Conservation (phyloP, 2,797 vertebrate genomes). For the Danio aesculapii region DNA sequence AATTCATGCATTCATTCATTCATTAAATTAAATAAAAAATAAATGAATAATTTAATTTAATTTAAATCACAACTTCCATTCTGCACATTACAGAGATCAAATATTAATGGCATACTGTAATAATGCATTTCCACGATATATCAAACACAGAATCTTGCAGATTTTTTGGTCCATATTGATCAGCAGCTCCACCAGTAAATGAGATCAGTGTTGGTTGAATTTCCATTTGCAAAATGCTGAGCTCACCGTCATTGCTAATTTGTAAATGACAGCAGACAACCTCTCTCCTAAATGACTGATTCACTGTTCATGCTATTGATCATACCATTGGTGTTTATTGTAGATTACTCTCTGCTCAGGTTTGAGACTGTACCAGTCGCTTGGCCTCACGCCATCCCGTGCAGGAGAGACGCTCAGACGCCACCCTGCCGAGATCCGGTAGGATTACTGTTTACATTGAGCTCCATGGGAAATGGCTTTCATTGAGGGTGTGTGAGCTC, state of each 20-base stretch:
- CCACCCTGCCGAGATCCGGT: conserved; percentile 38
- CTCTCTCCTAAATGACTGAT: neutral
- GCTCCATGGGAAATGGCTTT: conserved; percentile 54
- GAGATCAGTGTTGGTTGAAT: neutral
- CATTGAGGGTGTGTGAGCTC: conserved; percentile 48
- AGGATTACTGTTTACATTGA: conserved; percentile 60
- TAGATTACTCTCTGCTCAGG: neutral
- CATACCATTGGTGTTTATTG: conserved; percentile 29
- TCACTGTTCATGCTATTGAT: conserved; percentile 18
- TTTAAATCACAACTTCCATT: no score
- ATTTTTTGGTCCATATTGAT: neutral
- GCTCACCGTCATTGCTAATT: neutral
- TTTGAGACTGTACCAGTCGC: conserved; percentile 22
- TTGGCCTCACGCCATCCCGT: conserved; percentile 30
- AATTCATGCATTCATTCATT: no score
- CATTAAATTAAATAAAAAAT: no score
- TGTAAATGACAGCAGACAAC: neutral
- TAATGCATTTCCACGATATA: neutral
- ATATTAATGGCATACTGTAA: neutral
- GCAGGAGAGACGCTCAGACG: conserved; percentile 48
- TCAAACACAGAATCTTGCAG: neutral
- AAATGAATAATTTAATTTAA: no score
- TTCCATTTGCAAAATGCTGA: neutral
- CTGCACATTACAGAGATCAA: neutral
- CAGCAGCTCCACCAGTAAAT: neutral